phyloP scores from a whole-genome alignment of 2,113 vertebrate genomes.

The Vidua macroura region DNA sequence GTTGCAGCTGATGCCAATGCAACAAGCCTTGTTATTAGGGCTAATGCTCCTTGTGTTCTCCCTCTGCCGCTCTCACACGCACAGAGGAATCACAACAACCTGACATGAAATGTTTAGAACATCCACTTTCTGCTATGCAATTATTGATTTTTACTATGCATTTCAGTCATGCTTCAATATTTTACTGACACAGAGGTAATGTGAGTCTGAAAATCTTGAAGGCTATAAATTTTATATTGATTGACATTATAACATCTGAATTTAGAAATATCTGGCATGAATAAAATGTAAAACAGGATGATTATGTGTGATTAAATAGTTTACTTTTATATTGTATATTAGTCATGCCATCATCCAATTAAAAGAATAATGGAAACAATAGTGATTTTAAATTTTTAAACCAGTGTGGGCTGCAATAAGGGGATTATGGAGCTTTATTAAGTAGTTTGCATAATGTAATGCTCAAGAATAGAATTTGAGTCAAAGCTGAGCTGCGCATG shows the following conservation, averaged over 20 bases:
- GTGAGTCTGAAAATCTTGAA: neutral
- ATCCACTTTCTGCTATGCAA: neutral
- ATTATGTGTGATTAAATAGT: constrained; percentile 40
- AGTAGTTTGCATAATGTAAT: constrained; percentile 38
- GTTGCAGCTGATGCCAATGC: neutral
- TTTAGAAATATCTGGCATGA: constrained; percentile 27
- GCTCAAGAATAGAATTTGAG: constrained; percentile 49
- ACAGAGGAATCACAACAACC: neutral
- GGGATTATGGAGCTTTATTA: constrained; percentile 44
- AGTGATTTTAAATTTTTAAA: constrained; percentile 43
- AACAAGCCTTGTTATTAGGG: neutral
- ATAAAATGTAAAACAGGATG: constrained; percentile 32
- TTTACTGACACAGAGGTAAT: neutral
- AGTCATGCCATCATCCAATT: constrained; percentile 46
- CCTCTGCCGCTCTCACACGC: rapidly evolving
- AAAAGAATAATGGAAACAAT: constrained; percentile 46
- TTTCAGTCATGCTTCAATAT: neutral
- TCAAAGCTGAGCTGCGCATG: constrained; percentile 19
- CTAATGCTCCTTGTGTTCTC: neutral
- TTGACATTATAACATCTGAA: constrained; percentile 17
- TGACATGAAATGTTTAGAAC: neutral
- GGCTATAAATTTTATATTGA: constrained; percentile 13
- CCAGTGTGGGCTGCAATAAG: constrained; percentile 17
- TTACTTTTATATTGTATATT: constrained; percentile 32
- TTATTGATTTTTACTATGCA: neutral